Evolutionary conservation across 2,797 vertebrate genomes (phyloP).

Genomic region (Xyrichtys novacula): DNA sequence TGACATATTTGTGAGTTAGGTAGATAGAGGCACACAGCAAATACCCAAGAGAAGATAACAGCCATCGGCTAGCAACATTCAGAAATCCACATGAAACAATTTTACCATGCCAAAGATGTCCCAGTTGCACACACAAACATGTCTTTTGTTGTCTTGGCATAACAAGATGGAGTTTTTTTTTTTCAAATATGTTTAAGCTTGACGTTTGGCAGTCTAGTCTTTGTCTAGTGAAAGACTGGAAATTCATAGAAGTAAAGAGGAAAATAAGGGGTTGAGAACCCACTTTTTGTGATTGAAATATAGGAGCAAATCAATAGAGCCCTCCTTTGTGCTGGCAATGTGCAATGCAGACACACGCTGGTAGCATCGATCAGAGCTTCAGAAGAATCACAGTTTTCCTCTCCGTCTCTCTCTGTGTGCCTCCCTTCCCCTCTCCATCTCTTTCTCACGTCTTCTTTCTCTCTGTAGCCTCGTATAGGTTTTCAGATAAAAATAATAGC

Average conservation of each 20-base stretch:
- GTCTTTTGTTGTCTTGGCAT: slow-evolving; percentile 42
- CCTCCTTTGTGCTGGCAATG: slow-evolving; percentile 67
- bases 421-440: slow-evolving; percentile 33
- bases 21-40: slow-evolving; percentile 30
- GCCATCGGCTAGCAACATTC: slow-evolving; percentile 48
- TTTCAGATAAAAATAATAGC: slow-evolving; percentile 82
- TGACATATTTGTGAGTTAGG: slow-evolving; percentile 47
- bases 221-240: slow-evolving; percentile 43
- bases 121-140: slow-evolving; percentile 25
- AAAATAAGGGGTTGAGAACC: slow-evolving; percentile 52
- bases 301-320: slow-evolving; percentile 76
- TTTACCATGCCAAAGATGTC: slow-evolving; percentile 54
- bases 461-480: slow-evolving; percentile 66
- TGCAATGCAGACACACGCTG: slow-evolving; percentile 73
- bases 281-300: slow-evolving; percentile 72
- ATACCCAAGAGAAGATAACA: slow-evolving; percentile 59
- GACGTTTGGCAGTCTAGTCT: slow-evolving; percentile 36
- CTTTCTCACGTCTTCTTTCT: slow-evolving; percentile 51
- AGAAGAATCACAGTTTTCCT: slow-evolving; percentile 78
- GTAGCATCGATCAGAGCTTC: slow-evolving; percentile 81
- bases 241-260: slow-evolving; percentile 46
- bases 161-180: slow-evolving; percentile 32
- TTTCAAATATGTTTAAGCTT: slow-evolving; percentile 42
- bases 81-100: slow-evolving; percentile 49
- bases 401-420: slow-evolving; percentile 51